These are phyloP conservation scores for Oxyura jamaicensis DNA, from an alignment of 2,113 vertebrate genomes.

Conservation along the genomic window DNA sequence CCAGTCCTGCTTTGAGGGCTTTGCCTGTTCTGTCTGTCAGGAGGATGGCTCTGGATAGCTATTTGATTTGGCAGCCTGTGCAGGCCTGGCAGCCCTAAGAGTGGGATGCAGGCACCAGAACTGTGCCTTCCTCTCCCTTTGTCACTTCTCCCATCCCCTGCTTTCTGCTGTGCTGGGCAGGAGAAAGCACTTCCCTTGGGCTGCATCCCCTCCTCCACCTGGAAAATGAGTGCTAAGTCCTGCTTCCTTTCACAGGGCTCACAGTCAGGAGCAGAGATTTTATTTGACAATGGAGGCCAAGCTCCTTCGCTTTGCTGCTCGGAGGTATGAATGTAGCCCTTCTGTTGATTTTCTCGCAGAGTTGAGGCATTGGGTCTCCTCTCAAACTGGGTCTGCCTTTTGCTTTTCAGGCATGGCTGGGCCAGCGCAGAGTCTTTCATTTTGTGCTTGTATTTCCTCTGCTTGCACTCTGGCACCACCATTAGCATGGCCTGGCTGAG, in stretches of 20 bases:
- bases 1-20: not conserved
- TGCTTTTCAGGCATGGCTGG: not conserved
- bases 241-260: not conserved
- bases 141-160: not conserved
- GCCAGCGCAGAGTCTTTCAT: not conserved
- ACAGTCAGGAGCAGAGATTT: not conserved
- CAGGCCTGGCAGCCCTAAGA: not conserved
- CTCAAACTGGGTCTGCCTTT: not conserved
- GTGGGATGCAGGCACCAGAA: not conserved
- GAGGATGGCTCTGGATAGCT: not conserved
- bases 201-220: not conserved
- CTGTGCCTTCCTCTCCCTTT: not conserved
- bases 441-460: not conserved
- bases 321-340: not conserved
- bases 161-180: not conserved
- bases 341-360: not conserved
- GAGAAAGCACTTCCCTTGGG: not conserved
- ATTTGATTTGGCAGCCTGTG: slow-evolving; percentile 47
- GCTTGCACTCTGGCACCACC: too few relatives aligned
- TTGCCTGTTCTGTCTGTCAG: not conserved
- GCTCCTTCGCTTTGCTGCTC: not conserved
- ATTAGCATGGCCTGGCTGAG: not conserved
- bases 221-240: not conserved
- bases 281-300: not conserved
- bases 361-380: not conserved